A percentile compares a stretch with the other conserved stretches of the same genome.
Conservation (phyloP, 2,888 invertebrate species). For the Apodemia hepburni region DNA sequence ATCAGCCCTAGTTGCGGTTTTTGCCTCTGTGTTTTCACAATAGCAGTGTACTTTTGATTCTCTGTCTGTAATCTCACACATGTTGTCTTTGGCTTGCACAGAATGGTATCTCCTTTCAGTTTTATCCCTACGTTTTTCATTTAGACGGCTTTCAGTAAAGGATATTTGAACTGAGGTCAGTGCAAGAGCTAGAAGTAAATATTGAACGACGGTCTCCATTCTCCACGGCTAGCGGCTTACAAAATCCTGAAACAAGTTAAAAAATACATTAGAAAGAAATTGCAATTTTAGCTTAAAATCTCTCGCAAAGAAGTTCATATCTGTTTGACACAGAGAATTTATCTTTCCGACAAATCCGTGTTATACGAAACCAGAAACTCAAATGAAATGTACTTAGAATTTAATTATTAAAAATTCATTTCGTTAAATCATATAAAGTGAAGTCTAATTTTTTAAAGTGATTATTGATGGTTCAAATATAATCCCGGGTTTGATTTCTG, state of each 20-base stretch:
- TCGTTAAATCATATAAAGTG: neutral
- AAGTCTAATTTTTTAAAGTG: too few species aligned
- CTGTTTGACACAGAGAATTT: constrained; percentile 10
- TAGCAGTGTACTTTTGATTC: constrained; percentile 83
- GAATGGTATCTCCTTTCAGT: constrained; percentile 65
- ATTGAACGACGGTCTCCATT: constrained; percentile 72
- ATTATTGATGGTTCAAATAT: too few species aligned
- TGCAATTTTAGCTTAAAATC: constrained; percentile 20
- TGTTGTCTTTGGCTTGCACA: constrained; percentile 69
- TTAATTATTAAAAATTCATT: neutral
- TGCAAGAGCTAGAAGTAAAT: constrained; percentile 73
- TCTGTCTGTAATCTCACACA: constrained; percentile 78
- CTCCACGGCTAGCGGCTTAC: constrained; percentile 45
- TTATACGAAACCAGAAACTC: neutral
- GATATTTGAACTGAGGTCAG: constrained; percentile 77
- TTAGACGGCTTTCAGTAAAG: constrained; percentile 73
- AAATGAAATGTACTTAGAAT: neutral
- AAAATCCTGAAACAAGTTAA: constrained; percentile 66
- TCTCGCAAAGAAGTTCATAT: constrained; percentile 8
- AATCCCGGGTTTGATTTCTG: too few species aligned
- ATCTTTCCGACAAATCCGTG: constrained; percentile 3
- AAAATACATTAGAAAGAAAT: constrained; percentile 31
- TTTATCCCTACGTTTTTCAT: constrained; percentile 77
- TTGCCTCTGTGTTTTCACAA: constrained; percentile 80
- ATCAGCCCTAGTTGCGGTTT: constrained; percentile 83